Base-by-base conservation (phyloP, 2,888 invertebrate genomes). In the Eupithecia exiguata region DNA sequence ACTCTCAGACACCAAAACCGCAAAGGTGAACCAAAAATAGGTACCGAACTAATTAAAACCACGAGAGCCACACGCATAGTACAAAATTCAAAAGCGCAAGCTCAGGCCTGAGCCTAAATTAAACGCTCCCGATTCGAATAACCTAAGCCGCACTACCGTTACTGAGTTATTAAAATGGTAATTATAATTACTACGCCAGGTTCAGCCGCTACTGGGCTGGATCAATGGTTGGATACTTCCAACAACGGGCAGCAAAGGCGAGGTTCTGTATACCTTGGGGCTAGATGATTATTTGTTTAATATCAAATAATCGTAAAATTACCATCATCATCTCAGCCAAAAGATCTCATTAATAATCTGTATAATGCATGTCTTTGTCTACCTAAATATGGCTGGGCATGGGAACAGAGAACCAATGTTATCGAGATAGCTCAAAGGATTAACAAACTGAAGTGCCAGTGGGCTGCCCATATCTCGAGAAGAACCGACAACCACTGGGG, bases 91-190 rank as follows among this genome's bases (percentile, higher is more conserved):
- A 40, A 66, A 40, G 66, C 66, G 21, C 21, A 14, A 69, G 25
- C 58, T 21, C 18, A 16, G 25, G 14, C 43, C 21, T 53, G 21
- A 36, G 58, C 18, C 65, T 16, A 58, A 68, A 71, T 65, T 68
- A 36, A 68, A 74, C 68, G 66, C n/a, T 49, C 46, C 30, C 12
- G 40, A 69, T 63, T 63, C 46, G 16, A 67, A 72, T 69, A 65
- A 36, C 40, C 66, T n/a, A n/a, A 58, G 49, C 70, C 70, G 43
- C 65, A 74, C 67, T 77, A 71, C 49, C 70, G 71, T 67, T 61
- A 68, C 58, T 71, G 53, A 76, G 77, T 79, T 80, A 80, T 79
- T 80, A 80, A 80, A 79, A 80, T 79, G 78, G 78, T 80, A 78
- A 80, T 80, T 79, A 80, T 74, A 63, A 79, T 77, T 77, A 78